Evolutionary conservation across 2,888 invertebrate species (phyloP), one percentile per base, ranked within the genome.

Genomic region (Crioceris asparagi): DNA sequence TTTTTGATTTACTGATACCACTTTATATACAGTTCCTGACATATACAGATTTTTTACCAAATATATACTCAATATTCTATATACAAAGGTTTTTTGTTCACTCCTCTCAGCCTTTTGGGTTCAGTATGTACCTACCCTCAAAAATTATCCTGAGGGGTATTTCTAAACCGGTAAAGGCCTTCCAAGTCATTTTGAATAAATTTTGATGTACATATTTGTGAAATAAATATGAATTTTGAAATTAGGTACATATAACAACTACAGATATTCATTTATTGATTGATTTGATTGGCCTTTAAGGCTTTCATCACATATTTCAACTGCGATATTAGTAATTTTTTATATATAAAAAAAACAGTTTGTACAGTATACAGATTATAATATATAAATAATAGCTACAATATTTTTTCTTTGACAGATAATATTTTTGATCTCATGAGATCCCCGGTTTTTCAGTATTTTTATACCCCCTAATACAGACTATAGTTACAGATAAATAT

Each of bases 1-100:
- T 51, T 52, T 51, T 45, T 50, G 48, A 45, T 50, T 50, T 43
- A 52, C 44, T 46, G 46, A 47, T 50, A 53, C 48, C 50, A 53
- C 52, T 52, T 46, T 52, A 53, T 51, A 52, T 51, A 65, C 62
- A 65, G 65, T 65, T 65, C 65, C 65, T 65, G 56, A 60, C 45
- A 61, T 64, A 60, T 64, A 62, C 62, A 65, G 57, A 64, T 62
- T 62, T 53, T 64, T 63, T 63, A 63, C 62, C 60, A 62, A 59
- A 63, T 61, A 60, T 62, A 56, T 59, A 58, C 57, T 53, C 49
- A 51, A 54, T 58, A 56, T 56, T 50, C 50, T 54, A 57, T 57
- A 61, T 59, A 62, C 57, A 61, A 59, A 51, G 59, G 59, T 60
- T 62, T 61, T 62, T 49, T 50, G 56, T 62, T 61, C 49, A 46